Evolutionary conservation across 2,113 vertebrate genomes (phyloP).

Genomic region (Morone saxatilis): DNA sequence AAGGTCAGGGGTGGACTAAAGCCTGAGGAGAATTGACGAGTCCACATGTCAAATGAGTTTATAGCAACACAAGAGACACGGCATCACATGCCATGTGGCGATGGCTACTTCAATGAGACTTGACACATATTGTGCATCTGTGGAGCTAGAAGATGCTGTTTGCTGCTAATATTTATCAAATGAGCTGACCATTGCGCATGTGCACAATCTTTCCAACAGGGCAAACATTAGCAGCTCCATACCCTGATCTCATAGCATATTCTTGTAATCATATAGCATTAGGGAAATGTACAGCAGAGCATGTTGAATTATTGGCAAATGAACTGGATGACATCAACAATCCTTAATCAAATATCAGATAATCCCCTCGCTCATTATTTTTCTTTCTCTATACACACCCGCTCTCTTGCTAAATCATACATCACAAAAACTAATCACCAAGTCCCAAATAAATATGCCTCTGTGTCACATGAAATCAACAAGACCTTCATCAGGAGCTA

Average conservation of each 20-base stretch:
- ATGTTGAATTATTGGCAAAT: constrained; percentile 28
- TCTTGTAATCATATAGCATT: constrained; percentile 38
- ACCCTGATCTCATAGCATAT: constrained; percentile 19
- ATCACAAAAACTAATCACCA: constrained; percentile 55
- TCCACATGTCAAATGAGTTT: constrained; percentile 28
- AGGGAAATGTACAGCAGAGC: constrained; percentile 7
- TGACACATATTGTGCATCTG: constrained; percentile 32
- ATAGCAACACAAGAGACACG: background rate
- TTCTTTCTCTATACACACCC: constrained; percentile 21
- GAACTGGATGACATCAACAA: constrained; percentile 35
- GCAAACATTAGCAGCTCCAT: constrained; percentile 26
- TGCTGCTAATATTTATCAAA: constrained; percentile 37
- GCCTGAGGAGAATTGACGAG: constrained; percentile 10
- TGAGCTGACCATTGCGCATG: constrained; percentile 12
- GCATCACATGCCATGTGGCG: constrained; percentile 20
- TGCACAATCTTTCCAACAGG: constrained; percentile 14
- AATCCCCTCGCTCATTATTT: constrained; percentile 52
- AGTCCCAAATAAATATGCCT: constrained; percentile 41
- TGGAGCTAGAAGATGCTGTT: constrained; percentile 23
- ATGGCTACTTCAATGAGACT: constrained; percentile 4
- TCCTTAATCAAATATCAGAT: constrained; percentile 57
- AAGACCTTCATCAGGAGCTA: constrained; percentile 24
- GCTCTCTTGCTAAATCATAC: constrained; percentile 37
- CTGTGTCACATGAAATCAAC: constrained; percentile 39
- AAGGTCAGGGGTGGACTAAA: constrained; percentile 36